phyloP scores from a whole-genome alignment of 2,888 invertebrate genomes.

The Tortrix viridana region DNA sequence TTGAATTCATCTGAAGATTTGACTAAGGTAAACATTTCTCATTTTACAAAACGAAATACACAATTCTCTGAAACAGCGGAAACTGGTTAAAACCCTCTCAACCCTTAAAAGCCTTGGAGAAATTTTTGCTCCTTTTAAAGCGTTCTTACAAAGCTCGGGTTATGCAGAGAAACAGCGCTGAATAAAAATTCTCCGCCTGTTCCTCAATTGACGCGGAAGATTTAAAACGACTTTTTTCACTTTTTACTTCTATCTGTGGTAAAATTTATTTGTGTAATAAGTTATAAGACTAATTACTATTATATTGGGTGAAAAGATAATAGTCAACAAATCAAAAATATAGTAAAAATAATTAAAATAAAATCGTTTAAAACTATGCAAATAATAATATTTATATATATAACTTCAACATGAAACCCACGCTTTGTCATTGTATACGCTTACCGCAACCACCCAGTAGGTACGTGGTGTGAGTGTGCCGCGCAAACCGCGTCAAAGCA shows the following conservation, averaged over 20 bases:
- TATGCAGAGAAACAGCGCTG: conserved; percentile 7
- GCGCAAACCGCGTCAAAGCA: not conserved
- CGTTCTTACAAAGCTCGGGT: conserved; percentile 2
- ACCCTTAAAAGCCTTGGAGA: not conserved
- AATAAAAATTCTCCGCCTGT: conserved; percentile 8
- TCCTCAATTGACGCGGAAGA: not conserved
- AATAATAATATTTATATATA: too few species aligned
- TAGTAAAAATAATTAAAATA: too few species aligned
- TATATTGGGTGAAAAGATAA: too few species aligned
- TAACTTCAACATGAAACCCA: not conserved
- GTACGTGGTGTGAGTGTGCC: not conserved
- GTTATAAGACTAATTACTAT: too few species aligned
- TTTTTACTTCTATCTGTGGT: not conserved
- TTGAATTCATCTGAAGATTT: too few species aligned
- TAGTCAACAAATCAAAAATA: too few species aligned
- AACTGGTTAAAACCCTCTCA: conserved; percentile 12
- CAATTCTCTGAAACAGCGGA: not conserved
- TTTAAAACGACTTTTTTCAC: conserved; percentile 6
- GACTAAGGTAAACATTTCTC: too few species aligned
- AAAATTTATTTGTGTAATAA: not conserved
- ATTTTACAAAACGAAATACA: not conserved
- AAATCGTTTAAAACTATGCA: too few species aligned
- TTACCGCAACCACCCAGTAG: not conserved
- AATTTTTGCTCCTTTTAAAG: conserved; percentile 1
- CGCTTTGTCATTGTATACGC: not conserved